phyloP scores from a whole-genome alignment of 2,888 invertebrate genomes.

The Machimus atricapillus region DNA sequence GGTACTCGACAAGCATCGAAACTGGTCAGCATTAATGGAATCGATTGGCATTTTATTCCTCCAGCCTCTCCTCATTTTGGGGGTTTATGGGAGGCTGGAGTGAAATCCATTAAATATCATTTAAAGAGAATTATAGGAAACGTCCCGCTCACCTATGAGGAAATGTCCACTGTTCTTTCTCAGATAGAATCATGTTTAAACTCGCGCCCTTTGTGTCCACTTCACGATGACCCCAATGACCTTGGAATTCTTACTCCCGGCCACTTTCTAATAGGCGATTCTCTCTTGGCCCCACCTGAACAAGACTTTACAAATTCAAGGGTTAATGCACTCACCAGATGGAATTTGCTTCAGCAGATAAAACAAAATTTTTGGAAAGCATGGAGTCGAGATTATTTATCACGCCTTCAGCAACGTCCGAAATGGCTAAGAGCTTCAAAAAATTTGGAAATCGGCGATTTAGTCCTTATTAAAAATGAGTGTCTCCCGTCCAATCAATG shows the following conservation, averaged over 20 bases:
- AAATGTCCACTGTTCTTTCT: slow-evolving; percentile 7
- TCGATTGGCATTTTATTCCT: slow-evolving; percentile 52
- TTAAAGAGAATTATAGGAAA: not conserved
- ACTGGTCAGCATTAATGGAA: not conserved
- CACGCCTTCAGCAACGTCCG: too few relatives aligned
- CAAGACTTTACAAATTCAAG: too few relatives aligned
- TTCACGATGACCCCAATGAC: too few relatives aligned
- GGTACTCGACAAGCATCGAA: not conserved
- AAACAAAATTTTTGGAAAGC: too few relatives aligned
- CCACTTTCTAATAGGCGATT: not conserved
- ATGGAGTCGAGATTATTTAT: too few relatives aligned
- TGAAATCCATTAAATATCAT: not conserved
- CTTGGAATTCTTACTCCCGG: too few relatives aligned
- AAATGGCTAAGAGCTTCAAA: too few relatives aligned
- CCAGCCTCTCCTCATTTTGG: not conserved
- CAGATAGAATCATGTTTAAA: slow-evolving; percentile 1
- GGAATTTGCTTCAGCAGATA: too few relatives aligned
- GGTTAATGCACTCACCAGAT: too few relatives aligned
- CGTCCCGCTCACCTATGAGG: slow-evolving; percentile 14
- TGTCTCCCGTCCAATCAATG: not conserved
- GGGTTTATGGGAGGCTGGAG: too few relatives aligned
- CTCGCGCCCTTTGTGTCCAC: too few relatives aligned
- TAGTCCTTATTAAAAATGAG: not conserved
- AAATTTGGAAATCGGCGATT: too few relatives aligned
- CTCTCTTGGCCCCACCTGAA: not conserved